These are phyloP conservation scores for Leptodactylus fuscus DNA, from an alignment of 2,113 vertebrate genomes.

Conservation along the genomic window DNA sequence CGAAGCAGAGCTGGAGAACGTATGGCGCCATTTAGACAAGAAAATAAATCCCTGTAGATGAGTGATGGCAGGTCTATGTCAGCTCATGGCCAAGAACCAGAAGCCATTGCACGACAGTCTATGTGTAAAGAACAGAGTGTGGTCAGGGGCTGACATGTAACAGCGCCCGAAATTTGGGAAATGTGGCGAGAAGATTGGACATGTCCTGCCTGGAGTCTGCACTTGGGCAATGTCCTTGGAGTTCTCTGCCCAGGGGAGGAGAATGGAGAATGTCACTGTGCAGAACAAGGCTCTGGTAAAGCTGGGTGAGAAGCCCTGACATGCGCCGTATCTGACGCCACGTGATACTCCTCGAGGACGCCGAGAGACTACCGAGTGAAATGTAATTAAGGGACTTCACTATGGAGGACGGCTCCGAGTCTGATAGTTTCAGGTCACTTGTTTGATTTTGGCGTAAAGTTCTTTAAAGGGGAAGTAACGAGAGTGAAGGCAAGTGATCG, in stretches of 20 bases:
- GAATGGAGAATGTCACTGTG: too few relatives aligned
- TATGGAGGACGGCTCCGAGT: not conserved
- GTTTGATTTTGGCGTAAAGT: not conserved
- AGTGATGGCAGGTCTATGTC: not conserved
- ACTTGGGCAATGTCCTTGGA: too few relatives aligned
- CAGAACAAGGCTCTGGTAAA: too few relatives aligned
- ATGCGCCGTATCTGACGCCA: too few relatives aligned
- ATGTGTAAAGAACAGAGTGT: not conserved
- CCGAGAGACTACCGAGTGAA: too few relatives aligned
- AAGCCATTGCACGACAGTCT: not conserved
- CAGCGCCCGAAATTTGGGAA: too few relatives aligned
- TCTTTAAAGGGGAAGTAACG: not conserved
- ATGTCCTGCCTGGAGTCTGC: too few relatives aligned
- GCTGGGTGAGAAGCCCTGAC: too few relatives aligned
- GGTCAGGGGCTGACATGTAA: not conserved
- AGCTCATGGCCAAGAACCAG: not conserved
- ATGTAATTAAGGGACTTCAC: not conserved
- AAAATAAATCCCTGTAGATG: not conserved
- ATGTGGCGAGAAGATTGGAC: too few relatives aligned
- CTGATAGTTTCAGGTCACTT: not conserved
- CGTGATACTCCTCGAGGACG: too few relatives aligned
- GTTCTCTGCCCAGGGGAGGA: too few relatives aligned
- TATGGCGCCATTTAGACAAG: not conserved
- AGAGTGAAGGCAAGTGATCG: not conserved
- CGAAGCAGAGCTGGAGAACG: not conserved